These are phyloP conservation scores for Coluber constrictor DNA, from an alignment of 2,797 vertebrate species.

Conservation along the genomic window DNA sequence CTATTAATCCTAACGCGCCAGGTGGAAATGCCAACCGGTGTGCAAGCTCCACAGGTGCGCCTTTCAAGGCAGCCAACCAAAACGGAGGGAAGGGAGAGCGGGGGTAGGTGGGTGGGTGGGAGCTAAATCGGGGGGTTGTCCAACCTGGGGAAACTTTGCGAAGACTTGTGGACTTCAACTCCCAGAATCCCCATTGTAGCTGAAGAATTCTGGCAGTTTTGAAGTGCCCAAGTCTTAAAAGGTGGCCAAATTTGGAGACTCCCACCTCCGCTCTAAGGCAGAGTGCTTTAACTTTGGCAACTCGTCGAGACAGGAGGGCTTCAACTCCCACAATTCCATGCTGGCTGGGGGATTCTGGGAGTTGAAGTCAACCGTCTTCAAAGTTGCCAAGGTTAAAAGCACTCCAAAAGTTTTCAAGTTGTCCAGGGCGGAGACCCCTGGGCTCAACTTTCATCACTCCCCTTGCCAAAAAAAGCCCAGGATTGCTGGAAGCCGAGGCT, in stretches of 20 bases:
- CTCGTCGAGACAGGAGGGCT: neutral
- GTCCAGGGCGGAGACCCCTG: too few relatives aligned
- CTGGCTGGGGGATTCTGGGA: neutral
- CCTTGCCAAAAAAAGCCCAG: neutral
- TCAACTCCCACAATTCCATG: neutral
- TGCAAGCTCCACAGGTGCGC: neutral
- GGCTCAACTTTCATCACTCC: neutral
- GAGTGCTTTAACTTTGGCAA: too few relatives aligned
- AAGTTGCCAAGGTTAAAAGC: too few relatives aligned
- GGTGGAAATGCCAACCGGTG: neutral
- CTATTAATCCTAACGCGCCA: neutral
- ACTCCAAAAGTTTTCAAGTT: too few relatives aligned
- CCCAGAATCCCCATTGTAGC: neutral
- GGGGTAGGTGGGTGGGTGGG: too few relatives aligned
- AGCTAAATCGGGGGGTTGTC: neutral
- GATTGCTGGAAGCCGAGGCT: neutral
- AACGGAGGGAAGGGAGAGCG: neutral
- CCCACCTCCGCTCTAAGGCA: accelerated
- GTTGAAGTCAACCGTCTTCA: neutral
- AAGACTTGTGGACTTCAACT: neutral
- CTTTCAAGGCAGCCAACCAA: neutral
- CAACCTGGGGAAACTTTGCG: neutral
- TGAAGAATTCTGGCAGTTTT: neutral
- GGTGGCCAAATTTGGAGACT: too few relatives aligned
- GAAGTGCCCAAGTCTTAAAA: too few relatives aligned